Evolutionary conservation across 2,888 invertebrate genomes (phyloP).

Genomic region (Sinhomidia bicolor): DNA sequence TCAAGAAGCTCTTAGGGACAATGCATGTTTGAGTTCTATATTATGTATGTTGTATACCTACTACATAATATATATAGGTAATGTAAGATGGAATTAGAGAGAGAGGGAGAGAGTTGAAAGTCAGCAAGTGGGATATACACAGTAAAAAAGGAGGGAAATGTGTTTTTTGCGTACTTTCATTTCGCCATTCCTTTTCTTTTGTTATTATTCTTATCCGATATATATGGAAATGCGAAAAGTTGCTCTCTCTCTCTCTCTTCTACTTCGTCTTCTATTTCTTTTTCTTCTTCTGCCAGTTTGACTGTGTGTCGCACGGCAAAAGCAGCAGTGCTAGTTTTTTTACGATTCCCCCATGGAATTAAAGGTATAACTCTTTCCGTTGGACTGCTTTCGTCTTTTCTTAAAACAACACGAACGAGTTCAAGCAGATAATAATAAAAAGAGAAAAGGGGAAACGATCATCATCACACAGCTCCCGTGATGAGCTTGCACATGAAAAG

Average conservation of each 20-base stretch:
- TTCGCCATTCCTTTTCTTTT: neutral
- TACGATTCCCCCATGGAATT: slow-evolving; percentile 52
- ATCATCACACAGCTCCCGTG: slow-evolving; percentile 3
- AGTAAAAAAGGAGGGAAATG: neutral
- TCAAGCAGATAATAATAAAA: neutral
- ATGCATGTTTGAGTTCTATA: neutral
- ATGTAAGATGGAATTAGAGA: neutral
- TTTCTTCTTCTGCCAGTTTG: neutral
- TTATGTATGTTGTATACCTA: neutral
- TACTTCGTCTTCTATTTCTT: no score
- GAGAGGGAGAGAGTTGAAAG: neutral
- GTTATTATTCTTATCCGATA: slow-evolving; percentile 14
- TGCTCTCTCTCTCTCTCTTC: neutral
- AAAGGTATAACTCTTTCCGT: slow-evolving; percentile 10
- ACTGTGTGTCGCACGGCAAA: neutral
- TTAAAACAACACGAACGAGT: neutral
- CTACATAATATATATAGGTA: neutral
- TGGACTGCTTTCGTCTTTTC: slow-evolving; percentile 3
- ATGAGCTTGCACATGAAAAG: slow-evolving; percentile 9
- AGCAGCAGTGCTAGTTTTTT: neutral
- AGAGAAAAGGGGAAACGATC: neutral
- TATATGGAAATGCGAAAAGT: slow-evolving; percentile 38
- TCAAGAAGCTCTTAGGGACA: slow-evolving; percentile 36
- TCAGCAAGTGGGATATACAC: neutral
- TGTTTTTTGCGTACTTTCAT: neutral